Base-by-base conservation (phyloP, 2,113 vertebrate species). In the Theropithecus gelada region DNA sequence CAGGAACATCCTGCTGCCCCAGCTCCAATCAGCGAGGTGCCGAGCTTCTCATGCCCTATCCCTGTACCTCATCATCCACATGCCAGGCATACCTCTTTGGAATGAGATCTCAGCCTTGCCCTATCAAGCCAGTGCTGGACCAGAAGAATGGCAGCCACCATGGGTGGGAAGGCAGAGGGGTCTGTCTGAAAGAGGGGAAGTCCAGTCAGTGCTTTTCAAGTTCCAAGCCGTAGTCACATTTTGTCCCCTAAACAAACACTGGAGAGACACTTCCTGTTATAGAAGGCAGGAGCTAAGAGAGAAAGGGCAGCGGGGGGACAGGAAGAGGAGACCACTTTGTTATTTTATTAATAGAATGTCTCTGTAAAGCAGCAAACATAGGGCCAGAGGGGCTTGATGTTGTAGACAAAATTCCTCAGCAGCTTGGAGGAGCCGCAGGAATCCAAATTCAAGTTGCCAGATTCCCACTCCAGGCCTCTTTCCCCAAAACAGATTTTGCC, bases 21-120 rank as follows among this genome's bases (percentile, higher is more conserved):
- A 97, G 61, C 70, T 98, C 82, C 6, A 14, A 0, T 79, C 68
- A 0, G 7, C 2, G 0, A 96, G 98, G 98, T 98, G 59, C 82
- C 35, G 0, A 20, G 45, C 30, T 17, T 11, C 59, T 27, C 12
- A 0, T 0, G 4, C 64, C 52, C 6, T 14, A 2, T 30, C 38
- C 35, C 32, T 35, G 5, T 23, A 6, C 32, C 73, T 9, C 48
- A 35, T 5, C 8, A 2, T 12, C 40, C 20, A 2, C 40, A 20
- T 2, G 6, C n/a, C 11, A 2, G 35, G 10, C 76, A 18, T 18
- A 5, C 32, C 35, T 50, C 13, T 22, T 8, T 2, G 50, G 59
- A 48, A 64, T 11, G n/a, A n/a, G 55, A 9, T 17, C 87, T 6
- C 73, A 5, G 22, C 32, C 27, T 8, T 32, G 18, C 40, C 66